Percentiles rank a stretch among this genome's conserved stretches.
Conservation (phyloP, 2,888 invertebrate species). For the Zeuzera pyrina region DNA sequence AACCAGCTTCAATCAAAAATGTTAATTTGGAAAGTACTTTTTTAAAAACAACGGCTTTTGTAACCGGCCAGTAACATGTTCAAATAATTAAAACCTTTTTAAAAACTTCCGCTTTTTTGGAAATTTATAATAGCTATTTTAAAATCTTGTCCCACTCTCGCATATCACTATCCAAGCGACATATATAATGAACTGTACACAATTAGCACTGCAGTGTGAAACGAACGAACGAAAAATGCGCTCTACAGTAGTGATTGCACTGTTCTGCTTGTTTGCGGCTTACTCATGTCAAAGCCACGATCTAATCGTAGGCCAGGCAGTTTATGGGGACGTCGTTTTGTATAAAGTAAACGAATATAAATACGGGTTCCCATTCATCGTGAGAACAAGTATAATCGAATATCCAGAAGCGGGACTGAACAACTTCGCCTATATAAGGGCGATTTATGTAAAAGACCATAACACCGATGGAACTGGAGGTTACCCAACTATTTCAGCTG, state of each 20-base stretch:
- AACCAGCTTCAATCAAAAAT: too few relatives aligned
- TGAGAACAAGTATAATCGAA: conserved; percentile 41
- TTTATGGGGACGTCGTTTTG: conserved; percentile 48
- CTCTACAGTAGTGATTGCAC: conserved; percentile 24
- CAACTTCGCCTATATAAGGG: conserved; percentile 47
- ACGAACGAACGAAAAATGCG: conserved; percentile 50
- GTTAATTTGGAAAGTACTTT: too few relatives aligned
- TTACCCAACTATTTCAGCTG: conserved; percentile 44
- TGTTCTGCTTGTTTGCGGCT: conserved; percentile 35
- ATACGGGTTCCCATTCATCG: conserved; percentile 51
- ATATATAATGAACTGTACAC: conserved; percentile 43
- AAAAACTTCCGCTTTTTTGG: too few relatives aligned
- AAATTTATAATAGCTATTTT: too few relatives aligned
- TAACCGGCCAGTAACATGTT: too few relatives aligned
- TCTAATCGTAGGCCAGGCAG: conserved; percentile 37
- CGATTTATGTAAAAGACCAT: conserved; percentile 50
- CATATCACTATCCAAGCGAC: conserved; percentile 27
- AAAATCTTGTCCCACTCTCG: conserved; percentile 18
- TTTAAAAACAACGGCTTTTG: too few relatives aligned
- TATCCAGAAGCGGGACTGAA: conserved; percentile 45
- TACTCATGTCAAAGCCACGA: conserved; percentile 48
- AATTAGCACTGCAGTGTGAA: conserved; percentile 45
- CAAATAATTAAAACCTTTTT: too few relatives aligned
- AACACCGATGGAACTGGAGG: conserved; percentile 46
- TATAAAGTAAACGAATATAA: conserved; percentile 45